Base-by-base conservation (phyloP, 30 jellyfish, hydroid and myxozoan genomes). In the Sanderia malayensis region DNA sequence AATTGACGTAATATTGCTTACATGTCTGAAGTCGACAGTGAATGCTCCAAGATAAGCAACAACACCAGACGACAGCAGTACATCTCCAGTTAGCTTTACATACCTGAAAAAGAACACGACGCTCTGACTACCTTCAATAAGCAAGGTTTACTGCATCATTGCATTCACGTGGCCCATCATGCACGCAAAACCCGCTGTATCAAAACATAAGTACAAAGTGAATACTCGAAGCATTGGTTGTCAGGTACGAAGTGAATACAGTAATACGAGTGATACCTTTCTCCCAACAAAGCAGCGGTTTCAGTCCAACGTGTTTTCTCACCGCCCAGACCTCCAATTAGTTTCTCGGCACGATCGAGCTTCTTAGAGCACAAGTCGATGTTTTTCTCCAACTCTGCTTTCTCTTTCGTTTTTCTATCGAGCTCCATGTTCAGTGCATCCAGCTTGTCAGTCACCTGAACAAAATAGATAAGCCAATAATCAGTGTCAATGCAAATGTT, bases 11-110 rank as follows among this genome's bases (percentile, higher is more conserved):
- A 46, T 0, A 53, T 3, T 11, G 58, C 95, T 74, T 72, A 91
- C 98, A 66, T 71, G 83, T 83, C 98, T 83, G 65, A 83, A 91
- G 44, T 83, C 98, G 28, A 91, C 98, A 2, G 98, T 91, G 69
- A 91, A 91, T 1, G 98, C 98, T 9, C 98, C 98, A 47, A 91
- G 94, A 53, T 91, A 91, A 0, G 98, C 98, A 31, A 91, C 95
- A 32, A 84, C 98, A 45, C 96, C 98, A 27, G 98, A 91, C 0
- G 98, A 82, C 37, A 91, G 78, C 30, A 91, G 82, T 22, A 91
- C 98, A 78, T 91, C 98, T 0, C 98, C 98, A 31, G 96, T 82
- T 46, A 91, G 45, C n/a, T 77, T 77, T 22, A 68, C 55, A 70
- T 79, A 91, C 61, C 98, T 91, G 75, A 0, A 79, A 83, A 20